Conservation (phyloP, 2,113 vertebrate genomes). For the Plestiodon gilberti region DNA sequence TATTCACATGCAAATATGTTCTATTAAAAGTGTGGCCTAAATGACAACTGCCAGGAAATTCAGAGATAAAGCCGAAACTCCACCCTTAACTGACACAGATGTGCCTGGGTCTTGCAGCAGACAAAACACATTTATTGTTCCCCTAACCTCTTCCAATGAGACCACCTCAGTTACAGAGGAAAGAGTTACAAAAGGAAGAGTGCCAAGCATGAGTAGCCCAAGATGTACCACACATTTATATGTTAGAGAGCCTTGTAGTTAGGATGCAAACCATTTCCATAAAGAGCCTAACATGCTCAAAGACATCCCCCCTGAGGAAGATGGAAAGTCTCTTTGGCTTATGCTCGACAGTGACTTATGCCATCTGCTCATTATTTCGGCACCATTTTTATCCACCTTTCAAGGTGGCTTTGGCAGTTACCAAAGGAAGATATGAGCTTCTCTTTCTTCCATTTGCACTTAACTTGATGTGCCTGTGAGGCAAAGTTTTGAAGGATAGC, state of each 20-base stretch:
- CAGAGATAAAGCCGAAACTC: slow-evolving; percentile 22
- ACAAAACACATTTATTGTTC: background rate
- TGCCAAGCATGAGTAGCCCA: background rate
- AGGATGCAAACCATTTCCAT: background rate
- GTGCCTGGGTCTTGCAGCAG: slow-evolving; percentile 23
- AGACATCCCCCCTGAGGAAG: background rate
- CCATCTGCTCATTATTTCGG: background rate
- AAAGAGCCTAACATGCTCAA: background rate
- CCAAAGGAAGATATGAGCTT: background rate
- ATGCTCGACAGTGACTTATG: too few relatives aligned
- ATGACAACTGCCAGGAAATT: slow-evolving; percentile 55
- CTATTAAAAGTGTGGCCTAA: slow-evolving; percentile 39
- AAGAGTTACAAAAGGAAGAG: background rate
- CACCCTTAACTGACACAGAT: slow-evolving; percentile 7
- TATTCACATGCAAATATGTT: slow-evolving; percentile 42
- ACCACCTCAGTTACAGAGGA: background rate
- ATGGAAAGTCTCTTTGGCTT: background rate
- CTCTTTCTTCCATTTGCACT: background rate
- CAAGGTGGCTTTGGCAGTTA: background rate
- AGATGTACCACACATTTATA: background rate
- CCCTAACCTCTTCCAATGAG: background rate
- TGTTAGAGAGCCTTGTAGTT: background rate
- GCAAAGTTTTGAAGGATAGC: too few relatives aligned
- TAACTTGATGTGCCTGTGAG: background rate
- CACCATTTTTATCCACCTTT: background rate